A percentile compares a stretch with the other conserved stretches of the same genome.
These are phyloP conservation scores for Aphelenchoides avenae DNA, from an alignment of 1,140 invertebrate genomes.

Conservation along the genomic window DNA sequence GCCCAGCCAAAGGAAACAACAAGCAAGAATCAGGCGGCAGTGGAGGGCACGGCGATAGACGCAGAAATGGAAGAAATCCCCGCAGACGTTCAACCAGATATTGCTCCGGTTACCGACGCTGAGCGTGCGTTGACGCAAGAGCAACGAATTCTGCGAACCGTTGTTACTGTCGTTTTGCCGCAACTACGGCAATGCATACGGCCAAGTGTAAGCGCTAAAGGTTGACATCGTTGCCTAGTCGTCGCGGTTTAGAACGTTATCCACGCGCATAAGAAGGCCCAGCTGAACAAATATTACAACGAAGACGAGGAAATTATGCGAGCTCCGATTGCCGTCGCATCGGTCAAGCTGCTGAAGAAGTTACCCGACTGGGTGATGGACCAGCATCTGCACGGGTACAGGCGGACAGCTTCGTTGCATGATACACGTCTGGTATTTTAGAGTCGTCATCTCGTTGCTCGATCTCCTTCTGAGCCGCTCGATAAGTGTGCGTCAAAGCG, in stretches of 20 bases:
- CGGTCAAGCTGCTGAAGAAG: constrained; percentile 83
- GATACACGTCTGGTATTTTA: constrained; percentile 62
- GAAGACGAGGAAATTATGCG: constrained; percentile 81
- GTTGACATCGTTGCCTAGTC: neutral
- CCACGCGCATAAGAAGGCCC: constrained; percentile 1
- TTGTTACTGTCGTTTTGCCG: constrained; percentile 39
- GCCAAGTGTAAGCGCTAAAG: constrained; percentile 27
- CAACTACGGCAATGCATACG: constrained; percentile 44
- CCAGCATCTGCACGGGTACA: constrained; percentile 73
- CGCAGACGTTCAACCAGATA: too few species aligned
- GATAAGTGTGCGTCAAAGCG: constrained; percentile 76
- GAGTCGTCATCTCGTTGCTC: constrained; percentile 81
- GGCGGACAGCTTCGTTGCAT: neutral
- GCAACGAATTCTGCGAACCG: constrained; percentile 22
- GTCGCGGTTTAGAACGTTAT: constrained; percentile 5
- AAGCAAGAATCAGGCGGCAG: constrained; percentile 42
- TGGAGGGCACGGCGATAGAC: constrained; percentile 13
- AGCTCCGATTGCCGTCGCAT: constrained; percentile 82
- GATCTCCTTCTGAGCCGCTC: constrained; percentile 81
- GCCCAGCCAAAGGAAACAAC: constrained; percentile 60
- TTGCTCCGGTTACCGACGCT: too few species aligned
- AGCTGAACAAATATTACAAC: constrained; percentile 48
- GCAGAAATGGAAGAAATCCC: too few species aligned
- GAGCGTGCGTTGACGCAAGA: too few species aligned
- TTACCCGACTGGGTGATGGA: constrained; percentile 72